Conservation (phyloP, 2,888 invertebrate species). For the Tethea ocularis region DNA sequence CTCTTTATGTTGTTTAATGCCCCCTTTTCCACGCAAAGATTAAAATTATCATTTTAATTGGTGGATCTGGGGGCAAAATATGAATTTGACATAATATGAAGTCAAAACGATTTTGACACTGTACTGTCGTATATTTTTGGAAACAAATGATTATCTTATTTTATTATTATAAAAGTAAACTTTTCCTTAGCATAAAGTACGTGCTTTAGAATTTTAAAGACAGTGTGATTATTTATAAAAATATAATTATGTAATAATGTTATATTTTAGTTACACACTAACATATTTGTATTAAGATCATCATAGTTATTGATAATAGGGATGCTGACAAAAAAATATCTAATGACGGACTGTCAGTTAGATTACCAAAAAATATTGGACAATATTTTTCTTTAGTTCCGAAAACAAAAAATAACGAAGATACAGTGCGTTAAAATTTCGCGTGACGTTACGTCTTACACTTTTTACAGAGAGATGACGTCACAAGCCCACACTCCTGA, state of each 20-base stretch:
- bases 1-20: neutral
- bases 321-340: no score
- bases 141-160: neutral
- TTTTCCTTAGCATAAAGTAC: slow-evolving; percentile 6
- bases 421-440: no score
- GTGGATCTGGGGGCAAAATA: neutral
- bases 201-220: slow-evolving; percentile 4
- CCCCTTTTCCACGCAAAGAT: neutral
- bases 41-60: neutral
- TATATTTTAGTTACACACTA: neutral
- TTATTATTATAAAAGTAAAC: neutral
- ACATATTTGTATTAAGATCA: slow-evolving; percentile 1
- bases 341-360: no score
- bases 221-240: slow-evolving; percentile 10
- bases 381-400: no score
- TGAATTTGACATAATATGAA: neutral
- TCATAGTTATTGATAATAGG: no score
- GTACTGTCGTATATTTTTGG: slow-evolving; percentile 5
- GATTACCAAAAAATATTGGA: no score
- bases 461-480: no score
- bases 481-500: no score
- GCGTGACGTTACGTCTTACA: no score
- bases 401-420: no score
- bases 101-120: neutral
- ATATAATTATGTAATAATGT: neutral